Evolutionary conservation across 2,113 vertebrate genomes (phyloP).

Genomic region (Panthera tigris): DNA sequence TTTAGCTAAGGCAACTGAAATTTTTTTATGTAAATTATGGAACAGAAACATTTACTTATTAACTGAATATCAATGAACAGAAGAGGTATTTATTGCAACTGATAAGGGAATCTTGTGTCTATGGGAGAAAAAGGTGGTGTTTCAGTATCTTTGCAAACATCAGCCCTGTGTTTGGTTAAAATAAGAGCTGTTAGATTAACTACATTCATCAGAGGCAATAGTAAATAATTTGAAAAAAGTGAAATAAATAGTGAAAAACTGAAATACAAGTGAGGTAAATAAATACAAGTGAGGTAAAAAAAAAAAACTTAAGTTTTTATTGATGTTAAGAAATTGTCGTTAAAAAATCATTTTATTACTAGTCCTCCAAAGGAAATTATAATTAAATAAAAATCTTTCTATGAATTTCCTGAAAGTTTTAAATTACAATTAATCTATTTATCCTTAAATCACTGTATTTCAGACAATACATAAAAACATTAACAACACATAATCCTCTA

Average conservation of each 20-base stretch:
- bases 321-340: neutral
- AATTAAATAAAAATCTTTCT: neutral
- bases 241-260: constrained; percentile 3
- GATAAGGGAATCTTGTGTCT: constrained; percentile 54
- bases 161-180: constrained; percentile 28
- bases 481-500: neutral
- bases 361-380: neutral
- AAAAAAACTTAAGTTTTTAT: neutral
- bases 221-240: constrained; percentile 12
- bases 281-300: neutral
- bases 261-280: neutral
- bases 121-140: constrained; percentile 27
- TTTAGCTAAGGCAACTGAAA: constrained; percentile 52
- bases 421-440: neutral
- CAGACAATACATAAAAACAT: neutral
- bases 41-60: constrained; percentile 56
- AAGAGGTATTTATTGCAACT: constrained; percentile 62
- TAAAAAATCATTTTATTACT: neutral
- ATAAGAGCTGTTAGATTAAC: constrained; percentile 4
- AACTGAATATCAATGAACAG: constrained; percentile 50
- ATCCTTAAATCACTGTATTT: neutral
- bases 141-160: constrained; percentile 55
- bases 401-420: neutral
- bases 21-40: constrained; percentile 60
- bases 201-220: constrained; percentile 25